Conservation (phyloP, 2,888 invertebrate species). For the Eueremaeus valkanovi region DNA sequence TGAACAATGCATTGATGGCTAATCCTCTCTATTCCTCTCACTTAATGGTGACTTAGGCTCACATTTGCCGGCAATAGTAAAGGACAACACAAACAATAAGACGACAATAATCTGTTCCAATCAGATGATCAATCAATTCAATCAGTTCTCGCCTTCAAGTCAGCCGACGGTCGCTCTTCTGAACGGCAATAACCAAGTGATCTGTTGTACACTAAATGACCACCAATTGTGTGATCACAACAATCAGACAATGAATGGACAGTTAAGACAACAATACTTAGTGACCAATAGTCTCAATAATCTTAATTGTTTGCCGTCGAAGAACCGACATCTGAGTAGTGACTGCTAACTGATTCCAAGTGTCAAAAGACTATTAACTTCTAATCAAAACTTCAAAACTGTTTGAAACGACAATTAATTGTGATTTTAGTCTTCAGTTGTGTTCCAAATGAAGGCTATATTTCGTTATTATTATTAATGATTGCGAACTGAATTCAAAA, state of each 20-base stretch:
- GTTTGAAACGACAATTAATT: no score
- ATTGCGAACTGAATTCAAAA: not conserved
- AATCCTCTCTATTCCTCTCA: not conserved
- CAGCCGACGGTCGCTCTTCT: constrained; percentile 37
- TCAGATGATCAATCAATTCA: no score
- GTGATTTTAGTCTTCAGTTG: not conserved
- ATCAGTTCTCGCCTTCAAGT: not conserved
- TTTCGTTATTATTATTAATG: not conserved
- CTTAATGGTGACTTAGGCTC: no score
- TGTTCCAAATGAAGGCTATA: not conserved
- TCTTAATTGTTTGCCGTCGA: constrained; percentile 24
- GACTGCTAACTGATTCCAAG: not conserved
- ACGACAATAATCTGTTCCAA: constrained; percentile 35
- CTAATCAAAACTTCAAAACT: not conserved
- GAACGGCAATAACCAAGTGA: constrained; percentile 37
- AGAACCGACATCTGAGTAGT: constrained; percentile 30
- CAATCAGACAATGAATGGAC: constrained; percentile 19
- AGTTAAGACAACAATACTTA: constrained; percentile 23
- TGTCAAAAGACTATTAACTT: not conserved
- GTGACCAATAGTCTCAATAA: constrained; percentile 25
- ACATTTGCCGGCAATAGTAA: constrained; percentile 40
- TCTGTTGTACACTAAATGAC: constrained; percentile 39
- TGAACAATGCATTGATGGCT: not conserved
- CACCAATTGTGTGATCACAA: constrained; percentile 40
- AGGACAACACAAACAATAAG: constrained; percentile 39